Evolutionary conservation across 2,113 vertebrate genomes (phyloP).

Genomic region (Odocoileus hemionus): DNA sequence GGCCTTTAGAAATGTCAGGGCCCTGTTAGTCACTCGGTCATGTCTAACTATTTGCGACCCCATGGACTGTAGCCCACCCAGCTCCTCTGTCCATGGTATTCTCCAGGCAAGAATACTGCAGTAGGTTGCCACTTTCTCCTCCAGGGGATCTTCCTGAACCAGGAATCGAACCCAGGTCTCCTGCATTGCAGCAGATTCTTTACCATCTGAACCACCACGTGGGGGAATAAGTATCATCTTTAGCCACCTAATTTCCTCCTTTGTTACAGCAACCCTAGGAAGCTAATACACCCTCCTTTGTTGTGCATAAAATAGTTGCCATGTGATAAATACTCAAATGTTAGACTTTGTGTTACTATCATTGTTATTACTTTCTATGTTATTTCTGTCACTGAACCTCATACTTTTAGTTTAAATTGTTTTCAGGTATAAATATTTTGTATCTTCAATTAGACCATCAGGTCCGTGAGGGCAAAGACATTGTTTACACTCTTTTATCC

Average conservation of each 20-base stretch:
- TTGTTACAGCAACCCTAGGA: background rate
- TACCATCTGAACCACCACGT: background rate
- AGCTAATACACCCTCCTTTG: background rate
- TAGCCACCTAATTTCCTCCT: background rate
- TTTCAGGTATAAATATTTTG: background rate
- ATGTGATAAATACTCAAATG: background rate
- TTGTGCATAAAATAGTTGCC: background rate
- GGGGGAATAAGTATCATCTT: background rate
- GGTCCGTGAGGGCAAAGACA: background rate
- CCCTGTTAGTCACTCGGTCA: fast-evolving
- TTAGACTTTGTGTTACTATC: background rate
- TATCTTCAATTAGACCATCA: background rate
- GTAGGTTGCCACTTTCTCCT: background rate
- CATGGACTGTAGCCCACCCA: background rate
- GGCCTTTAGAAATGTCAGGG: background rate
- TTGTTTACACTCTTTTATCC: background rate
- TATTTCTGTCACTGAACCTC: background rate
- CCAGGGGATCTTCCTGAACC: background rate
- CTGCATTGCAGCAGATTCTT: background rate
- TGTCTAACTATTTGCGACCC: background rate
- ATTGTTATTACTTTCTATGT: background rate
- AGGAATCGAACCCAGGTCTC: background rate
- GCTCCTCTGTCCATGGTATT: background rate
- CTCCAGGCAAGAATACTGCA: background rate
- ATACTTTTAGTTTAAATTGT: background rate